Evolutionary conservation across 2,113 vertebrate species (phyloP).

Genomic region (Cariama cristata): DNA sequence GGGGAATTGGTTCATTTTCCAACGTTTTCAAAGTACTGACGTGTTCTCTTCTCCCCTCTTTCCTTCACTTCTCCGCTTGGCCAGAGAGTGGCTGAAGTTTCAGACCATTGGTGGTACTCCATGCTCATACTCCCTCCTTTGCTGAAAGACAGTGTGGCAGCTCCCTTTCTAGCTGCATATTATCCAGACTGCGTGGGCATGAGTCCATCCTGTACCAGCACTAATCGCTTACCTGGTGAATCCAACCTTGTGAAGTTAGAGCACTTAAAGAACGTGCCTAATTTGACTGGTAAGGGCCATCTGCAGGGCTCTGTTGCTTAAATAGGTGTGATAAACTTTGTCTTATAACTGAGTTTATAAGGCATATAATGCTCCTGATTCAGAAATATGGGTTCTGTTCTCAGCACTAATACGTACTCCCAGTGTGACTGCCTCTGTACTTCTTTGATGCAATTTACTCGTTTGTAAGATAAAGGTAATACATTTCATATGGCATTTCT

Average conservation of each 20-base stretch:
- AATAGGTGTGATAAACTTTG: not conserved
- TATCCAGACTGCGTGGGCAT: constrained; percentile 99
- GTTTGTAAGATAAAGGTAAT: not conserved
- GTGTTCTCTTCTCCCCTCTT: constrained; percentile 31
- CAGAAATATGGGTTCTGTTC: not conserved
- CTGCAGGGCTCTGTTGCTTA: constrained; percentile 26
- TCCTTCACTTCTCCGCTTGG: constrained; percentile 44
- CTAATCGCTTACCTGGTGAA: constrained; percentile 70
- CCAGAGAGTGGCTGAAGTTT: constrained; percentile 95
- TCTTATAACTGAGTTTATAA: not conserved
- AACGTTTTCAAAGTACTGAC: constrained; percentile 24
- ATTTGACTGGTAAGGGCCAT: constrained; percentile 74
- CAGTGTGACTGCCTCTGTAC: not conserved
- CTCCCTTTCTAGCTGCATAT: constrained; percentile 91
- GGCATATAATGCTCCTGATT: not conserved
- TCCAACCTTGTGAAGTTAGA: constrained; percentile 83
- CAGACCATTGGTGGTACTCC: constrained; percentile 94
- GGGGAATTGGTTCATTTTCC: constrained; percentile 8
- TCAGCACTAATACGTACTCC: not conserved
- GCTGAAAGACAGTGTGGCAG: constrained; percentile 95
- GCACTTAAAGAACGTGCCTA: constrained; percentile 78
- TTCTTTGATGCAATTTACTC: not conserved
- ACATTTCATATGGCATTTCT: not conserved
- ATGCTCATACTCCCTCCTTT: constrained; percentile 97
- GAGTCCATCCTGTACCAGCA: constrained; percentile 91